Evolutionary conservation across 2,113 vertebrate genomes (phyloP).

Genomic region (Catharus fuscescens): DNA sequence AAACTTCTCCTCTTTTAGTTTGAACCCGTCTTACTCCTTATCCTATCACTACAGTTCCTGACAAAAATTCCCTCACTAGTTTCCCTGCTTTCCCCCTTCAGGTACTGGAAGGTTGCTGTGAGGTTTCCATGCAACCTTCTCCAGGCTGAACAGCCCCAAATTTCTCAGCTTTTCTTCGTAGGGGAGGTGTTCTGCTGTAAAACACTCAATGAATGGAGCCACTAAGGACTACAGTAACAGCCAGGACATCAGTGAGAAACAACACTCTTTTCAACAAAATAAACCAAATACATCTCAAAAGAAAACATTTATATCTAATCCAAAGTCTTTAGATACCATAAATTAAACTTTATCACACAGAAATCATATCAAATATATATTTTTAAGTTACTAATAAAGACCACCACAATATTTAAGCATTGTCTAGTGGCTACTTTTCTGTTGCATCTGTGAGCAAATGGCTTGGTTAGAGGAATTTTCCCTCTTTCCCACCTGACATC

Average conservation of each 20-base stretch:
- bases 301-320: background rate
- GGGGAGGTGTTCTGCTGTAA: background rate
- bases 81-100: background rate
- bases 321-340: background rate
- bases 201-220: background rate
- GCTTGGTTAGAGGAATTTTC: background rate
- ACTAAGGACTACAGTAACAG: background rate
- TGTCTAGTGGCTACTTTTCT: background rate
- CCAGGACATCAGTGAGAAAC: background rate
- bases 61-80: background rate
- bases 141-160: background rate
- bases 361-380: background rate
- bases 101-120: background rate
- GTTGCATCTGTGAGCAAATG: background rate
- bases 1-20: background rate
- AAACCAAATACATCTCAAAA: background rate
- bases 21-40: background rate
- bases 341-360: background rate
- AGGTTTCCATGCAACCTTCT: background rate
- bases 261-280: background rate
- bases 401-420: background rate
- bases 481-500: background rate
- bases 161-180: background rate
- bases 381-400: background rate
- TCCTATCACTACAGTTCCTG: background rate